Percentiles rank a stretch among this genome's conserved stretches.
Conservation (phyloP, 2,113 vertebrate species). For the Silurus glanis region DNA sequence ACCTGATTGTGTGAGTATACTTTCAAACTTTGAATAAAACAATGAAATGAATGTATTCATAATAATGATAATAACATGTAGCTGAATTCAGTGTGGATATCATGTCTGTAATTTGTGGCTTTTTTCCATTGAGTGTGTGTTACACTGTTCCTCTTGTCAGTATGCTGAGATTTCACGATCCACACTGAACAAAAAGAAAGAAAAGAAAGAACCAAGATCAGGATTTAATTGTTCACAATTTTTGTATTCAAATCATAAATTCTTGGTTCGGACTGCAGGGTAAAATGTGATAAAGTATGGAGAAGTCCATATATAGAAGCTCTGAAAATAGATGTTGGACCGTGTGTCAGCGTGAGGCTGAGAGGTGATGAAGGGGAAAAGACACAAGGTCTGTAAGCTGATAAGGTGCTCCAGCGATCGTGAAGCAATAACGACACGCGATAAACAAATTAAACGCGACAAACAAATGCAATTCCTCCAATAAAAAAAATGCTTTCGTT, state of each 20-base stretch:
- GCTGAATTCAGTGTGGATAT: background rate
- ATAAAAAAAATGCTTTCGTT: no score
- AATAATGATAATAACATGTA: no score
- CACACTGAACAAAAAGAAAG: background rate
- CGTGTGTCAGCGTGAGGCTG: conserved; percentile 74
- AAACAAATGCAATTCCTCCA: conserved; percentile 49
- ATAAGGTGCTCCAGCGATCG: conserved; percentile 52
- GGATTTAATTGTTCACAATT: background rate
- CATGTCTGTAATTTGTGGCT: background rate
- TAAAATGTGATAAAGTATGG: background rate
- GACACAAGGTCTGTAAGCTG: conserved; percentile 75
- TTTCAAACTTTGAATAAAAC: background rate
- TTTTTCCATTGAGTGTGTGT: background rate
- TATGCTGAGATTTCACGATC: background rate
- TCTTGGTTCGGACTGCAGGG: background rate
- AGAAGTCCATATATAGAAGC: conserved; percentile 72
- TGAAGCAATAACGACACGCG: conserved; percentile 48
- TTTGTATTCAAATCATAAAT: background rate
- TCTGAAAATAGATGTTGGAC: conserved; percentile 81
- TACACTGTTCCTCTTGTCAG: background rate
- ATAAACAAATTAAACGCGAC: conserved; percentile 53
- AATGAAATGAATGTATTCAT: background rate
- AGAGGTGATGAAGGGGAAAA: conserved; percentile 29
- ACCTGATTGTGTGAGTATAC: conserved; percentile 33
- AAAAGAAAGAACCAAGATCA: background rate